phyloP scores from a whole-genome alignment of 64 coral and sea anemone species.

The Trachythela sp. region DNA sequence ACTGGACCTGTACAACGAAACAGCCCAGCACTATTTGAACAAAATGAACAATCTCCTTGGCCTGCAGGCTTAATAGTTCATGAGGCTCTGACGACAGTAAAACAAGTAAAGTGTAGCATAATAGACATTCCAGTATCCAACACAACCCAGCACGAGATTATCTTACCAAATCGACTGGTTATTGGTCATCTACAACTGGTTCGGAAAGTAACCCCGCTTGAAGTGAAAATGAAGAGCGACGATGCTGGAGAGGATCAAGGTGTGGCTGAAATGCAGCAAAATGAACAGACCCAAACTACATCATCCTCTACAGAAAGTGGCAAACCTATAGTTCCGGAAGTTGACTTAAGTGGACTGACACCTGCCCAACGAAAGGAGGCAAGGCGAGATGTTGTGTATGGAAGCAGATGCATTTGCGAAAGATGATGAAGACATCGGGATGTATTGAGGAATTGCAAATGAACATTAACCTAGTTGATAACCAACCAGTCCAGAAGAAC shows the following conservation, averaged over 20 bases:
- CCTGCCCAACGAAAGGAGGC: conserved; percentile 24
- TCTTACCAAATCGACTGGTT: conserved; percentile 32
- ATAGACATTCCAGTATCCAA: conserved; percentile 44
- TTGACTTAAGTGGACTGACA: conserved; percentile 29
- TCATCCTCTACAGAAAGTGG: not conserved
- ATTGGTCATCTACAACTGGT: conserved; percentile 51
- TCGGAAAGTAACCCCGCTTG: conserved; percentile 41
- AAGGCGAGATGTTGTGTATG: conserved; percentile 17
- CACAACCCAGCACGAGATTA: conserved; percentile 50
- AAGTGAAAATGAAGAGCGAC: conserved; percentile 33
- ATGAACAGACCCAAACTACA: not conserved
- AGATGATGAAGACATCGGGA: conserved; percentile 42
- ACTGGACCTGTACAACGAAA: conserved; percentile 11
- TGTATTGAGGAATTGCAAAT: conserved; percentile 9
- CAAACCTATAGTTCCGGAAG: not conserved
- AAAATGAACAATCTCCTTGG: not conserved
- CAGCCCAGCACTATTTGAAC: conserved; percentile 4
- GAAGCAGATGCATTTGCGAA: conserved; percentile 42
- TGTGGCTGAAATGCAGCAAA: not conserved
- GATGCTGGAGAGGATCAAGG: not conserved
- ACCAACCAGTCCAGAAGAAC: conserved; percentile 27
- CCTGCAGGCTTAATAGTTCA: not conserved
- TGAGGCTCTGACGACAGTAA: not conserved
- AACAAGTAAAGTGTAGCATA: not conserved
- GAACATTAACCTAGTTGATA: conserved; percentile 38